A percentile compares a stretch with the other conserved stretches of the same genome.
Conservation (phyloP, 2,888 invertebrate genomes). For the Disparrhopalites patrizii region DNA sequence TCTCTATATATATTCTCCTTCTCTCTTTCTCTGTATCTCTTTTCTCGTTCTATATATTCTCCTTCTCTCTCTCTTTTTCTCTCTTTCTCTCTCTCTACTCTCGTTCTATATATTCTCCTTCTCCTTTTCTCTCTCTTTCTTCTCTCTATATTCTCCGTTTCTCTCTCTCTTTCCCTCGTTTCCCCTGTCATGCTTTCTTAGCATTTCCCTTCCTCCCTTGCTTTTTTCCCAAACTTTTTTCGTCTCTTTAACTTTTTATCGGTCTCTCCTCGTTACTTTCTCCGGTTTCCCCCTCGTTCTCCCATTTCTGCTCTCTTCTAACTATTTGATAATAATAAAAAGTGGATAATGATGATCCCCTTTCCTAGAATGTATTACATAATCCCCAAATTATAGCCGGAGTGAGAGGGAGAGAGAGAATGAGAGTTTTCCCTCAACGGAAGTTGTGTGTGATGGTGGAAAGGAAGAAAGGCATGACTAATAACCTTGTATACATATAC, state of each 20-base stretch:
- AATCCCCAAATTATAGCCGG: no score
- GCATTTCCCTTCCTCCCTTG: no score
- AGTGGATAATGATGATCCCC: background rate
- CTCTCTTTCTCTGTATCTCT: background rate
- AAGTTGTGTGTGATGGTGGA: background rate
- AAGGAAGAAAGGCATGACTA: background rate
- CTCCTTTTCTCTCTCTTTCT: background rate
- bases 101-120: background rate
- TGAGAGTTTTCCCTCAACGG: background rate
- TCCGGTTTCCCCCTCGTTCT: constrained; percentile 10
- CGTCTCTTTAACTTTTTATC: background rate
- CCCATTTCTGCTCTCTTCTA: background rate
- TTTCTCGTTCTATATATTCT: background rate
- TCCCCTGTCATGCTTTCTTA: background rate
- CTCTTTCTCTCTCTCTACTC: background rate
- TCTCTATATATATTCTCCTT: no score
- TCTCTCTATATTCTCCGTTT: background rate
- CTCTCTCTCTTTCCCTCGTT: background rate
- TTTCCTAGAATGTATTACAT: no score
- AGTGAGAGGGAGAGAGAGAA: background rate
- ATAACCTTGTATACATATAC: background rate
- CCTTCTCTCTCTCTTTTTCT: background rate
- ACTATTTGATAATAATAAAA: no score
- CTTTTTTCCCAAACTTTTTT: background rate
- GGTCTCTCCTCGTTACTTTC: background rate